phyloP scores from a whole-genome alignment of 2,797 vertebrate species.

The Dallia pectoralis region DNA sequence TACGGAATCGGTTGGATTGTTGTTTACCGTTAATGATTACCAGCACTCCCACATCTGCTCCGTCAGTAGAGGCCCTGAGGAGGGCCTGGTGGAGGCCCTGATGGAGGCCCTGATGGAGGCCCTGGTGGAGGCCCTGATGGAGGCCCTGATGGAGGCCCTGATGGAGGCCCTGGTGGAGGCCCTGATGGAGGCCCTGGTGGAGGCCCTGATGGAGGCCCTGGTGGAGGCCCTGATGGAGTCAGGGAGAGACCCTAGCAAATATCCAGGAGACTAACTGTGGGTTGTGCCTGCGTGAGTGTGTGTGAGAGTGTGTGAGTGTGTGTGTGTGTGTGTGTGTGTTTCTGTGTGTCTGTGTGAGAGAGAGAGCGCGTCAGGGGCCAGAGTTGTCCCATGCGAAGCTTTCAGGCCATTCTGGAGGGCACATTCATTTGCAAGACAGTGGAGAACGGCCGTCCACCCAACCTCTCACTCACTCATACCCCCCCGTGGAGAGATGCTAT shows the following conservation, averaged over 20 bases:
- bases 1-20: conserved; percentile 24
- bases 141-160: conserved; percentile 13
- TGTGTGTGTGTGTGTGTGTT: background rate
- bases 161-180: no score
- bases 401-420: conserved; percentile 54
- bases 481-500: conserved; percentile 63
- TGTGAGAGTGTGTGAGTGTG: background rate
- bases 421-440: conserved; percentile 76
- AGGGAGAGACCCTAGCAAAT: background rate
- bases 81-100: background rate
- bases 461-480: conserved; percentile 49
- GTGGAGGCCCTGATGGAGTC: conserved; percentile 18
- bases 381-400: conserved; percentile 51
- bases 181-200: background rate
- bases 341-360: conserved; percentile 7
- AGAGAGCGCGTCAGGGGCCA: conserved; percentile 32
- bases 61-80: conserved; percentile 20
- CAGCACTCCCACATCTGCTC: conserved; percentile 38
- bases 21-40: conserved; percentile 44
- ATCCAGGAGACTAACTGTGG: background rate
- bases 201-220: conserved; percentile 19
- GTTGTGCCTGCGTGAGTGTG: no score
- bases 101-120: conserved; percentile 19
- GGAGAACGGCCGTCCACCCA: conserved; percentile 63
- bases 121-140: conserved; percentile 1